phyloP scores from a whole-genome alignment of 2,797 vertebrate genomes.

The Sebastolobus alascanus region DNA sequence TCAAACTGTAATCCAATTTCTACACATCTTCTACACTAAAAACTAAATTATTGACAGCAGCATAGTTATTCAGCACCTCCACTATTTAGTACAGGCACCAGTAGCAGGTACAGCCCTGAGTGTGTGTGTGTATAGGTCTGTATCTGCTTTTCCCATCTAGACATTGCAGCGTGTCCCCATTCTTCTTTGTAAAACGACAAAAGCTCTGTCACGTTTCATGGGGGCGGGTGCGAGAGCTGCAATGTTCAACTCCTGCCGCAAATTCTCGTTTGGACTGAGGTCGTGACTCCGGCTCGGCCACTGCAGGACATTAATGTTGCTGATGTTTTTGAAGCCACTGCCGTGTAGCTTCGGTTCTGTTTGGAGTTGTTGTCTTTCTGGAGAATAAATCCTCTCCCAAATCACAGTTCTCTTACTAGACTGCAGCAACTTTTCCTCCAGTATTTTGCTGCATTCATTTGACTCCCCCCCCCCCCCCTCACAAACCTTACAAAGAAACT shows the following conservation, averaged over 20 bases:
- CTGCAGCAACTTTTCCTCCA: neutral
- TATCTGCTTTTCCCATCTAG: constrained; percentile 8
- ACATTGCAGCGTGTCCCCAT: neutral
- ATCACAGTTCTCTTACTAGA: neutral
- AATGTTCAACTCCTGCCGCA: constrained; percentile 17
- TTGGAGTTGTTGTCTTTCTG: neutral
- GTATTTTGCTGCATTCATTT: constrained; percentile 17
- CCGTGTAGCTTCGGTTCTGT: constrained; percentile 1
- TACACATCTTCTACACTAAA: neutral
- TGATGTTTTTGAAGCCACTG: constrained; percentile 5
- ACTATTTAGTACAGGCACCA: neutral
- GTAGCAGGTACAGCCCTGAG: neutral
- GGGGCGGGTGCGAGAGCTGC: neutral
- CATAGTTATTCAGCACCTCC: neutral
- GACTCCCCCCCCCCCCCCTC: neutral
- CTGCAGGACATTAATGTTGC: constrained; percentile 11
- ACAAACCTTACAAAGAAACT: constrained; percentile 1
- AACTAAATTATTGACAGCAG: neutral
- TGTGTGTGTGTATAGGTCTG: neutral
- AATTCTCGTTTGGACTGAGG: constrained; percentile 18
- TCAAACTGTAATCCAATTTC: neutral
- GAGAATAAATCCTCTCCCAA: constrained; percentile 18
- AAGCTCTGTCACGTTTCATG: constrained; percentile 11
- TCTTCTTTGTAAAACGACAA: neutral
- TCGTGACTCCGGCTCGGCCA: constrained; percentile 20